phyloP scores from a whole-genome alignment of 2,797 vertebrate genomes.

The Squalus acanthias region DNA sequence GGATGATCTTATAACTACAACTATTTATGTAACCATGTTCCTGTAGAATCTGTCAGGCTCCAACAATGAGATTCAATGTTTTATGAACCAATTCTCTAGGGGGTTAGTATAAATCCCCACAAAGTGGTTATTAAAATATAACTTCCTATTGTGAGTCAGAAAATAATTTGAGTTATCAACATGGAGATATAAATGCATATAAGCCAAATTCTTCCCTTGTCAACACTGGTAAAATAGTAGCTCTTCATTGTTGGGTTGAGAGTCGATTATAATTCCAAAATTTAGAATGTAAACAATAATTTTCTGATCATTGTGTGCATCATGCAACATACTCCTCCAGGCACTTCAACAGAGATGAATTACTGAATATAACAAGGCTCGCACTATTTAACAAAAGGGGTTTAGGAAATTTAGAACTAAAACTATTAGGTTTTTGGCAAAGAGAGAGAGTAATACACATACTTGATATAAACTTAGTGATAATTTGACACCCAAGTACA shows the following conservation, averaged over 20 bases:
- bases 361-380: not conserved
- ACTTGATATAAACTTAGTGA: not conserved
- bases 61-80: not conserved
- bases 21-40: not conserved
- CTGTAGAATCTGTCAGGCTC: not conserved
- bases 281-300: not conserved
- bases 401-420: not conserved
- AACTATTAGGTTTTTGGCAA: not conserved
- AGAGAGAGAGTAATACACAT: not conserved
- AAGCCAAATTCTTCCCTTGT: not conserved
- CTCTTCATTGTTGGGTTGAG: not conserved
- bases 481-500: not conserved
- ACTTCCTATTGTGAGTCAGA: not conserved
- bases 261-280: not conserved
- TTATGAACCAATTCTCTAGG: not conserved
- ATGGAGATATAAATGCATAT: not conserved
- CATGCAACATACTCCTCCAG: not conserved
- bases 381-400: not conserved
- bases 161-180: not conserved
- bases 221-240: not conserved
- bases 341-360: not conserved
- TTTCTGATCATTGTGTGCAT: not conserved
- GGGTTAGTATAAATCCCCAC: not conserved
- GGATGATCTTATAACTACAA: not conserved
- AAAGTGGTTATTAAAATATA: not conserved